Base-by-base conservation (phyloP, 2,888 invertebrate species). In the Mythimna vitellina region DNA sequence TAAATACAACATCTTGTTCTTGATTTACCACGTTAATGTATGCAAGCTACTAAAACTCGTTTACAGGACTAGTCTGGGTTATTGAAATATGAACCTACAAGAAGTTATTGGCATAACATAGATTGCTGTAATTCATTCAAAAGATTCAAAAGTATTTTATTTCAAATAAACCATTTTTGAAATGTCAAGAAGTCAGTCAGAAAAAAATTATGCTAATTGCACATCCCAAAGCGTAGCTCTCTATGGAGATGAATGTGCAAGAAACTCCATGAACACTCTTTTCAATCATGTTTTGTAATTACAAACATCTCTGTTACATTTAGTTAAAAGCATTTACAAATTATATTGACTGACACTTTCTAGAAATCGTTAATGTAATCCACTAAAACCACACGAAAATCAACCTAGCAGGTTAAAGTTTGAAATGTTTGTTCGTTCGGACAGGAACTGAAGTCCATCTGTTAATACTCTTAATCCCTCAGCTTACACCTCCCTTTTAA, bases 401-500 rank as follows among this genome's bases (percentile, higher is more conserved):
- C 65, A 69, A 72, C 29, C 29, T 62, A 64, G 57, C 63, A 61
- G 69, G 73, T 72, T 70, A 65, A 80, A 85, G 22, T 71, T 73
- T 51, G 29, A 57, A 73, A 66, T 57, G 76, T 66, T 76, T 60
- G 53, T 73, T 38, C 32, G 65, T 61, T 70, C 62, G 63, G 66
- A 76, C 78, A 82, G 73, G 70, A 82, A 73, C 76, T 80, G 71
- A 72, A 75, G 73, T 77, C 70, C 78, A 80, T 81, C 75, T 80
- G 82, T 78, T 84, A 85, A 87, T 86, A 68, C 71, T 81, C 80
- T 81, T 89, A 87, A 83, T 85, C 79, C 78, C 73, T 82, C 74
- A 65, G 75, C 74, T 61, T 76, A 81, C 79, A 82, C 76, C 81
- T 85, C 86, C 87, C 88, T 86, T 86, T 87, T 84, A 85, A 87